Conservation (phyloP, 1,140 invertebrate genomes). For the Andricus grossulariae region DNA sequence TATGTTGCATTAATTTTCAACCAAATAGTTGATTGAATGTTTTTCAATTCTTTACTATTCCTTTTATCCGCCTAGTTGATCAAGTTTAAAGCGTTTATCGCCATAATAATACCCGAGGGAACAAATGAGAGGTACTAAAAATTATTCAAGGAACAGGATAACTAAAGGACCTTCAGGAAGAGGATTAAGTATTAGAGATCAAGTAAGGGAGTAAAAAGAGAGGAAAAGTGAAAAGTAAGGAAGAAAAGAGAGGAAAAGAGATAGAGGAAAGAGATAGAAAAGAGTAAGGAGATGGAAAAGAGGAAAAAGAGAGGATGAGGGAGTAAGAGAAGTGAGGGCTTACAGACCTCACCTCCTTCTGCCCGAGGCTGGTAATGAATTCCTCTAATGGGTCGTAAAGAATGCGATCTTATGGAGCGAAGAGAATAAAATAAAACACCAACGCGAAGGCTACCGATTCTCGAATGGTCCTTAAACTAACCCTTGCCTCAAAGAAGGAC, state of each 20-base stretch:
- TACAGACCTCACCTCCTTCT: slow-evolving; percentile 65
- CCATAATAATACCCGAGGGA: neutral
- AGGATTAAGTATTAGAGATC: slow-evolving; percentile 9
- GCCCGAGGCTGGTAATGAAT: slow-evolving; percentile 74
- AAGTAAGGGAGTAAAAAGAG: slow-evolving; percentile 18
- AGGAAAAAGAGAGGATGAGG: slow-evolving; percentile 34
- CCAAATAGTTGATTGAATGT: too few relatives aligned
- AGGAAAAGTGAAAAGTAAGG: slow-evolving; percentile 12
- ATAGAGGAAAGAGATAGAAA: slow-evolving; percentile 40
- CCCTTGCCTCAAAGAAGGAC: slow-evolving; percentile 61
- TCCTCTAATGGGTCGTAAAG: slow-evolving; percentile 77
- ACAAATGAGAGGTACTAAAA: neutral
- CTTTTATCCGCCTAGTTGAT: too few relatives aligned
- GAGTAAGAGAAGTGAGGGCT: slow-evolving; percentile 52
- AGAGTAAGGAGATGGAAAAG: slow-evolving; percentile 37
- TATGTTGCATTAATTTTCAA: too few relatives aligned
- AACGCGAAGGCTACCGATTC: slow-evolving; percentile 68
- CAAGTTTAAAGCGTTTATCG: too few relatives aligned
- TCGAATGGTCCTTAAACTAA: slow-evolving; percentile 69
- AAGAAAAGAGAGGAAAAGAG: slow-evolving; percentile 41
- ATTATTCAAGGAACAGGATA: slow-evolving; percentile 1
- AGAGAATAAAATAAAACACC: slow-evolving; percentile 75
- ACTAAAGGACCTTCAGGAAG: neutral
- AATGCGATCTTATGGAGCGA: slow-evolving; percentile 75
- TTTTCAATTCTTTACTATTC: too few relatives aligned